phyloP scores from a whole-genome alignment of 2,113 vertebrate genomes.

The Amblyornis subalaris region DNA sequence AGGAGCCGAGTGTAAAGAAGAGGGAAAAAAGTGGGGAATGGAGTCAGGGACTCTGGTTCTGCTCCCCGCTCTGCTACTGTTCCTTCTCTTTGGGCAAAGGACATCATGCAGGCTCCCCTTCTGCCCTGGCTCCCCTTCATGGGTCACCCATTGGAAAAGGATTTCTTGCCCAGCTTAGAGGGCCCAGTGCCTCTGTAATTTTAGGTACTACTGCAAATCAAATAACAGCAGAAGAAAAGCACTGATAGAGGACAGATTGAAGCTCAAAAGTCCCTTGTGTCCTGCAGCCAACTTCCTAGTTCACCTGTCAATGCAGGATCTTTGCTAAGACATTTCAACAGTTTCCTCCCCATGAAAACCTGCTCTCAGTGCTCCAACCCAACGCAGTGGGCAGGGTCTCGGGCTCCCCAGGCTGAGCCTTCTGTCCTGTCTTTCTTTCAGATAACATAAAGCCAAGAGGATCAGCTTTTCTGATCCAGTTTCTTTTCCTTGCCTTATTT shows the following conservation, averaged over 20 bases:
- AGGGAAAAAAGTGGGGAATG: neutral
- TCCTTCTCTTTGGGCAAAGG: neutral
- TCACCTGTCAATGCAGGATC: neutral
- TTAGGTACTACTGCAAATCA: neutral
- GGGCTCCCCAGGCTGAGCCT: neutral
- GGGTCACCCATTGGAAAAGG: neutral
- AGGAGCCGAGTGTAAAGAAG: neutral
- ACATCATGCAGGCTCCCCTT: neutral
- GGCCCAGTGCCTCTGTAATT: neutral
- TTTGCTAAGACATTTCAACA: neutral
- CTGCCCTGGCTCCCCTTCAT: neutral
- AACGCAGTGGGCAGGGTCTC: neutral
- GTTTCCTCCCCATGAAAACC: neutral
- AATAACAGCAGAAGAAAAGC: neutral
- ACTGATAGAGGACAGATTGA: neutral
- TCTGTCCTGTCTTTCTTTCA: too few relatives aligned
- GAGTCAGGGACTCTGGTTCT: neutral
- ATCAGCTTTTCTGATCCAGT: neutral
- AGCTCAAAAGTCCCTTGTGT: neutral
- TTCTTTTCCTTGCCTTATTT: constrained; percentile 52
- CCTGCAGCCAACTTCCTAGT: neutral
- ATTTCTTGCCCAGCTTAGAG: neutral
- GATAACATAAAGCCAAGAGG: neutral
- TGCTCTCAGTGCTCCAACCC: neutral
- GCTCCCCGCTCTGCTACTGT: neutral